phyloP scores from a whole-genome alignment of 2,888 invertebrate genomes.

The Andrena trimmerana region DNA sequence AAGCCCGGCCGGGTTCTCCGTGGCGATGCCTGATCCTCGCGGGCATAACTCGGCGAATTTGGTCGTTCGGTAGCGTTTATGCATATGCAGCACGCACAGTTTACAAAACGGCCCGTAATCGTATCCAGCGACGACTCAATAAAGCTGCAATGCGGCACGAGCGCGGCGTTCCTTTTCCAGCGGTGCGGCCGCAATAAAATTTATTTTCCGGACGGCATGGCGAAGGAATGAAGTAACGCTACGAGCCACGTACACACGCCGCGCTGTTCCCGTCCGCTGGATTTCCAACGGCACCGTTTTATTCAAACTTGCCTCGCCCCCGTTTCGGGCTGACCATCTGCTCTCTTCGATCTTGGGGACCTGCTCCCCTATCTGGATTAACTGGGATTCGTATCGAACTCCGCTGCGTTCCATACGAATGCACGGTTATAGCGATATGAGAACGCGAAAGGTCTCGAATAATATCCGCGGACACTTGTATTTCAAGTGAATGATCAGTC shows the following conservation, averaged over 20 bases:
- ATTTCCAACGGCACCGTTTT: slow-evolving; percentile 4
- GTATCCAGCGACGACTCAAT: slow-evolving; percentile 25
- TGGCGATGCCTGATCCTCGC: slow-evolving; percentile 24
- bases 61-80: slow-evolving; percentile 15
- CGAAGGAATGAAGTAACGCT: slow-evolving; percentile 20
- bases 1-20: slow-evolving; percentile 29
- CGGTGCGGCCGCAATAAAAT: slow-evolving; percentile 23
- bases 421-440: too few relatives aligned
- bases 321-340: background rate
- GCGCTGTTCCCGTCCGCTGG: too few relatives aligned
- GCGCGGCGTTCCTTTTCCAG: slow-evolving; percentile 20
- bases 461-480: too few relatives aligned
- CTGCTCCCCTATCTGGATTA: background rate
- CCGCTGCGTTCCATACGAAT: too few relatives aligned
- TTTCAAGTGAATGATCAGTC: too few relatives aligned
- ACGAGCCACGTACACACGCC: background rate
- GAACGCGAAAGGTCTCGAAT: too few relatives aligned
- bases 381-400: background rate
- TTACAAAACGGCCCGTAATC: slow-evolving; percentile 29
- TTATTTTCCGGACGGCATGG: slow-evolving; percentile 28
- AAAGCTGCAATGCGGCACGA: slow-evolving; percentile 24
- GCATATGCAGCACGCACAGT: slow-evolving; percentile 33
- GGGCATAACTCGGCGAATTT: slow-evolving; percentile 15
- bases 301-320: background rate
- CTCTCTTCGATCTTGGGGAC: background rate